Base-by-base conservation (phyloP, 1,140 invertebrate genomes). In the Drosophila orena region DNA sequence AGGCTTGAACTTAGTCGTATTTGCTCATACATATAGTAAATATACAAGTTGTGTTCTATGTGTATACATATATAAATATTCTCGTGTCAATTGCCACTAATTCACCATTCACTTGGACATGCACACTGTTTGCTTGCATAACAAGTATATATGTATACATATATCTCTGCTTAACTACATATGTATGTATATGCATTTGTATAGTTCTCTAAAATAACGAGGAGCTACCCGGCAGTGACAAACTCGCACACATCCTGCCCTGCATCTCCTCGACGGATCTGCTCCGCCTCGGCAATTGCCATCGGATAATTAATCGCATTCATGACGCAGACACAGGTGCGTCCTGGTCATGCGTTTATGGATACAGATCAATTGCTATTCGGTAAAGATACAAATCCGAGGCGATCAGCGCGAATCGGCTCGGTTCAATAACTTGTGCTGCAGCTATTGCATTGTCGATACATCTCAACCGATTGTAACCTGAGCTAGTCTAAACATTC, bases 401-500 rank as follows among this genome's bases (percentile, higher is more conserved):
- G 12, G 12, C 43, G 20, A 22, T 46, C 12, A 14, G 43, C 43
- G 20, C 8, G 10, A 4, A 14, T 17, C 8, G 50, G 17, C 14
- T 52, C 15, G n/a, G 50, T 35, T 8, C 34, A 20, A 14, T 24
- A 40, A 27, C n/a, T 43, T 44, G 53, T 66, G 55, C 24, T 57
- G 38, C 40, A 72, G 52, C 53, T 60, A 40, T 35, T 27, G 49
- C 74, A 58, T 70, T 68, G 81, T 58, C 59, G 54, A 55, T 55
- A n/a, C n/a, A n/a, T n/a, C n/a, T 77, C 70, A 71, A 77, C 57
- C 54, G 53, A 79, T 70, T 70, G 71, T 89, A 88, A 88, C 84
- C 84, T 88, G 84, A 88, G 84, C 79, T 89, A 88, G 84, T 88
- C 84, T 89, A 88, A 88, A 88, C 71, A 88, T 84, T 89, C 62